A percentile compares a stretch with the other conserved stretches of the same genome.
phyloP scores from a whole-genome alignment of 1,140 invertebrate genomes.

The Lanistes nyassanus region DNA sequence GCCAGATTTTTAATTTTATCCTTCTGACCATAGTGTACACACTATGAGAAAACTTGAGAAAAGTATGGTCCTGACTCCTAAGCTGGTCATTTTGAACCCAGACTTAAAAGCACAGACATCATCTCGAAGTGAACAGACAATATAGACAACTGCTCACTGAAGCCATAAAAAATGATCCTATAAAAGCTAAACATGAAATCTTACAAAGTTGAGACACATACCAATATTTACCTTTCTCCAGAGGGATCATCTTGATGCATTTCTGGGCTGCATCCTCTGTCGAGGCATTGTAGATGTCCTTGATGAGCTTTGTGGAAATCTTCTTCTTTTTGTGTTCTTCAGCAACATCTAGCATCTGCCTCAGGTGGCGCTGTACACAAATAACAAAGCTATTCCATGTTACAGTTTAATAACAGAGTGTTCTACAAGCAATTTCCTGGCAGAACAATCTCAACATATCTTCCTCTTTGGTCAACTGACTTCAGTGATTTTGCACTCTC shows the following conservation, averaged over 20 bases:
- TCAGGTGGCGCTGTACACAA: conserved; percentile 52
- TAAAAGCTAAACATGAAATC: background rate
- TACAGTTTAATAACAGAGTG: too few relatives aligned
- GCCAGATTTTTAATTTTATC: too few relatives aligned
- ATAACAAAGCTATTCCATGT: conserved; percentile 8
- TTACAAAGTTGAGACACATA: conserved; percentile 37
- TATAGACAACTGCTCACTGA: background rate
- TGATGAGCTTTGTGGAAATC: conserved; percentile 62
- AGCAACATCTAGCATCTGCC: conserved; percentile 65
- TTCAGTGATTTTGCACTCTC: too few relatives aligned
- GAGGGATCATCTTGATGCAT: conserved; percentile 53
- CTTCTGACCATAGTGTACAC: background rate
- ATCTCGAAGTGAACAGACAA: too few relatives aligned
- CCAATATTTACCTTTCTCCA: conserved; percentile 64
- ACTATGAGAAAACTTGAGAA: background rate
- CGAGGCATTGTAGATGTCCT: conserved; percentile 65
- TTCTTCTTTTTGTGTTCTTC: conserved; percentile 62
- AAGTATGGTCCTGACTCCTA: too few relatives aligned
- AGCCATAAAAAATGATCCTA: too few relatives aligned
- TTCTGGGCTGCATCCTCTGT: conserved; percentile 64
- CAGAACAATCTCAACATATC: too few relatives aligned
- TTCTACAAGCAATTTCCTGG: too few relatives aligned
- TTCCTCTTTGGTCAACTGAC: too few relatives aligned
- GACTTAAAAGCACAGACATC: background rate
- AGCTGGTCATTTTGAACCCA: background rate